Percentiles rank a stretch among this genome's conserved stretches.
These are phyloP conservation scores for Polyommatus iphigenia DNA, from an alignment of 2,888 invertebrate species.

Conservation along the genomic window DNA sequence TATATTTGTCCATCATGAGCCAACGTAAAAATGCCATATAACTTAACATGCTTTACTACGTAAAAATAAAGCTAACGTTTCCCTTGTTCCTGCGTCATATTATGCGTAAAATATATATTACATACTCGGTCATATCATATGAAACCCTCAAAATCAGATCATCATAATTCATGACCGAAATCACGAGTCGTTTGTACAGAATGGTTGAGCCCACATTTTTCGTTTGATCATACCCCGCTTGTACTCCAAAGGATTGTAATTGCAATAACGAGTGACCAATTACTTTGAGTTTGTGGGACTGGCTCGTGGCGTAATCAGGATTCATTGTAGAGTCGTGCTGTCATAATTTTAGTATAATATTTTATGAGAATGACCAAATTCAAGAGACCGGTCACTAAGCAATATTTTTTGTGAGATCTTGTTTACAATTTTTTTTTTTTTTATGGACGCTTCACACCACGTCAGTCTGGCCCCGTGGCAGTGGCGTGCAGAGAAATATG, in stretches of 20 bases:
- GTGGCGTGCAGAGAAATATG: no score
- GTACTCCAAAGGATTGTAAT: slow-evolving; percentile 9
- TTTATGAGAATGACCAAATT: background rate
- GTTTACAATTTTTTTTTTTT: no score
- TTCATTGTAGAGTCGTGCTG: background rate
- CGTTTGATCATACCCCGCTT: slow-evolving; percentile 22
- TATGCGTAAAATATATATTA: background rate
- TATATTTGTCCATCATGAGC: no score
- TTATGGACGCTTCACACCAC: no score
- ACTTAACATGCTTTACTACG: background rate
- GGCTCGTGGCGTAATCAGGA: background rate
- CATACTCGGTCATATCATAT: background rate
- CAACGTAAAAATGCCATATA: background rate
- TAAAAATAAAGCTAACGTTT: no score
- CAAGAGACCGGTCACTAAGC: background rate
- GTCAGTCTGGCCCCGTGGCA: no score
- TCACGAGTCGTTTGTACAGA: background rate
- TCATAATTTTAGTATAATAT: background rate
- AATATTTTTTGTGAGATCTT: no score
- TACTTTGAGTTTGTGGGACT: slow-evolving; percentile 23
- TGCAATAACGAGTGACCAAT: slow-evolving; percentile 30
- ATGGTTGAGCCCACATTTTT: slow-evolving; percentile 3
- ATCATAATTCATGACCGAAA: slow-evolving; percentile 6
- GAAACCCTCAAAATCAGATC: background rate
- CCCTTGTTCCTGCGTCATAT: background rate